Evolutionary conservation across 1,140 invertebrate species (phyloP), one percentile per base, ranked within the genome.

Genomic region (Acyrthosiphon pisum): DNA sequence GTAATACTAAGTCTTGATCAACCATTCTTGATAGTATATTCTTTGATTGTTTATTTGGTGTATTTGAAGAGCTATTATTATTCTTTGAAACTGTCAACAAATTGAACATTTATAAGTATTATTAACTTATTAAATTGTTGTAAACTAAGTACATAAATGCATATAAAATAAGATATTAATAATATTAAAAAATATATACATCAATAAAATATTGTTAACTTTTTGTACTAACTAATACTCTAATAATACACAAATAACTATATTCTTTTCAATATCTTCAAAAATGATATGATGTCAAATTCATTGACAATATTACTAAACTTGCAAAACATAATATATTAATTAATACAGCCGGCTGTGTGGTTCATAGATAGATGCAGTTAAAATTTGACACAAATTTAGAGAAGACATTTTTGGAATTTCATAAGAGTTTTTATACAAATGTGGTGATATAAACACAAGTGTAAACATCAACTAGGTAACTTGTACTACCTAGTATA

Each of bases 21-120:
- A 83, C 26, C 91, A 93, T 84, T 93, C 20, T 53, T 93, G 81
- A 86, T 68, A 93, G 41, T 86, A 53, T 41, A 41, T 93, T 53
- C 18, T 46, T n/a, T 7, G 76, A 30, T 26, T 53, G 14, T 86
- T 50, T 84, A 8, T 50, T 93, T 26, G n/a, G 6, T 93, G n/a
- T 68, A 44, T 20, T 86, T 50, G 76, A 18, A 93, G 48, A 41
- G 8, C 22, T 56, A 44, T 93, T 93, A 20, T 92, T 83, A 9
- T 93, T 93, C 56, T 93, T 93, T 7, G 81, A 93, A 93, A 93
- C 91, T 93, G 48, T 53, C 18, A 86, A 84, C 8, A 68, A 44
- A 91, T 60, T 91, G 0, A 76, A 76, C 1, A 76, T 56, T 90
- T 56, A 90, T 35, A 37, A 0, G 4, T 53, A 53, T 53, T 53